Percentiles rank a stretch among this genome's conserved stretches.
Evolutionary conservation across 2,113 vertebrate genomes (phyloP).

Genomic region (Catharus minimus): DNA sequence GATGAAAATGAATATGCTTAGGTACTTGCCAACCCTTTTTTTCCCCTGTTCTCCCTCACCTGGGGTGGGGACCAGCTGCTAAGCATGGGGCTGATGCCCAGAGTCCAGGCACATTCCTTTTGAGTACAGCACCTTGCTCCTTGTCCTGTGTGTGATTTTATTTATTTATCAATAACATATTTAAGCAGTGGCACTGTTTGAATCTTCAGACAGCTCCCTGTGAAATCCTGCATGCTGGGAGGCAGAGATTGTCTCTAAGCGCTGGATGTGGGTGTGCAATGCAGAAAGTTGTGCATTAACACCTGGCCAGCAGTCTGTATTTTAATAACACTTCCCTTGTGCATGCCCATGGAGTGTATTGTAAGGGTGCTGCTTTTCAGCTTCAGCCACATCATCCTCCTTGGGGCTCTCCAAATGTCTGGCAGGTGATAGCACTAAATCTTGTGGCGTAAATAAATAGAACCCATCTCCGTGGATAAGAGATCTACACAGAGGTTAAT

Average conservation of each 20-base stretch:
- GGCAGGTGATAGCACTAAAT: not conserved
- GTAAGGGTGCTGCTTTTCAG: not conserved
- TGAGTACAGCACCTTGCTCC: not conserved
- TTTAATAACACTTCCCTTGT: not conserved
- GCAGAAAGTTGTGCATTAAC: not conserved
- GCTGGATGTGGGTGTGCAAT: not conserved
- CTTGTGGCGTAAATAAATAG: not conserved
- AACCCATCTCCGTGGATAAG: not conserved
- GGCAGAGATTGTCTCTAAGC: not conserved
- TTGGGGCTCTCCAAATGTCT: not conserved
- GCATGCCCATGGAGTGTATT: not conserved
- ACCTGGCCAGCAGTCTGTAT: not conserved
- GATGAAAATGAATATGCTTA: not conserved
- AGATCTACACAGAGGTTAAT: not conserved
- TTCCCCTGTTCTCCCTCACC: not conserved
- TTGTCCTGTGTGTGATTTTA: not conserved
- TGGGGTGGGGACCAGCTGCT: not conserved
- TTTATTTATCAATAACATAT: not conserved
- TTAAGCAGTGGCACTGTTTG: not conserved
- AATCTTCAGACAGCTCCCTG: not conserved
- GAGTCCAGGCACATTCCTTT: not conserved
- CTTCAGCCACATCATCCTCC: not conserved
- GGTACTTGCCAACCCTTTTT: not conserved
- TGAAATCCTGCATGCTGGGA: not conserved
- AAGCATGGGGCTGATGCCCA: fast-evolving